Evolutionary conservation across 2,888 invertebrate species (phyloP).

Genomic region (Minunthozetes semirufus): DNA sequence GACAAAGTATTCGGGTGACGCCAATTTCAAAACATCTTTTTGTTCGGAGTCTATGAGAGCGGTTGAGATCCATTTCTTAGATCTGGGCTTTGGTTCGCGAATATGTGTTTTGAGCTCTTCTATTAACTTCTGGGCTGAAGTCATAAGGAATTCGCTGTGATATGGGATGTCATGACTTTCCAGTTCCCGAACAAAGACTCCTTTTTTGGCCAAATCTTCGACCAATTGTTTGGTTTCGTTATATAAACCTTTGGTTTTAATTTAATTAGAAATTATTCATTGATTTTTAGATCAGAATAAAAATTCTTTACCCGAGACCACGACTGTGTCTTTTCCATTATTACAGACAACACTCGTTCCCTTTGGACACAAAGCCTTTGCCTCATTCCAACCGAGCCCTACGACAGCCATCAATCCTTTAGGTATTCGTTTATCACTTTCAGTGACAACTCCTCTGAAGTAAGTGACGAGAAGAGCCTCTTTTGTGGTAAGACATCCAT

Average conservation of each 20-base stretch:
- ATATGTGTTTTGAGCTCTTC: slow-evolving; percentile 83
- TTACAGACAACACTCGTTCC: slow-evolving; percentile 51
- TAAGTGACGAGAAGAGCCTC: slow-evolving; percentile 49
- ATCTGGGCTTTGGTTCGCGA: slow-evolving; percentile 67
- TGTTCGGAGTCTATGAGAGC: slow-evolving; percentile 76
- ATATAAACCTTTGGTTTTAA: slow-evolving; percentile 58
- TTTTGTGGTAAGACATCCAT: slow-evolving; percentile 53
- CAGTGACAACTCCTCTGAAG: slow-evolving; percentile 26
- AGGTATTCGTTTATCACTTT: slow-evolving; percentile 24
- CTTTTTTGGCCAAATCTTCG: not conserved
- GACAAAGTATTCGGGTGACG: slow-evolving; percentile 87
- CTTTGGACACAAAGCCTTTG: slow-evolving; percentile 50
- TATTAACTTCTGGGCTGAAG: slow-evolving; percentile 77
- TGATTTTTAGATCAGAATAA: slow-evolving; percentile 41
- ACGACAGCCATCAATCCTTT: slow-evolving; percentile 48
- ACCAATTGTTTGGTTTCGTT: not conserved
- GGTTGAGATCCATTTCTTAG: slow-evolving; percentile 79
- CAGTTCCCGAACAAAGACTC: slow-evolving; percentile 29
- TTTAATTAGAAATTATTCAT: slow-evolving; percentile 54
- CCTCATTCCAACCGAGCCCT: slow-evolving; percentile 47
- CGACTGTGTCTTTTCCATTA: slow-evolving; percentile 53
- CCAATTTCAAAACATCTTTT: slow-evolving; percentile 67
- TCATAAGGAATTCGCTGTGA: slow-evolving; percentile 38
- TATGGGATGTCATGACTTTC: slow-evolving; percentile 12
- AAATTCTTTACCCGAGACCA: slow-evolving; percentile 49